A percentile compares a stretch with the other conserved stretches of the same genome.
Conservation (phyloP, 2,888 invertebrate genomes). For the Caenorhabditis afra region DNA sequence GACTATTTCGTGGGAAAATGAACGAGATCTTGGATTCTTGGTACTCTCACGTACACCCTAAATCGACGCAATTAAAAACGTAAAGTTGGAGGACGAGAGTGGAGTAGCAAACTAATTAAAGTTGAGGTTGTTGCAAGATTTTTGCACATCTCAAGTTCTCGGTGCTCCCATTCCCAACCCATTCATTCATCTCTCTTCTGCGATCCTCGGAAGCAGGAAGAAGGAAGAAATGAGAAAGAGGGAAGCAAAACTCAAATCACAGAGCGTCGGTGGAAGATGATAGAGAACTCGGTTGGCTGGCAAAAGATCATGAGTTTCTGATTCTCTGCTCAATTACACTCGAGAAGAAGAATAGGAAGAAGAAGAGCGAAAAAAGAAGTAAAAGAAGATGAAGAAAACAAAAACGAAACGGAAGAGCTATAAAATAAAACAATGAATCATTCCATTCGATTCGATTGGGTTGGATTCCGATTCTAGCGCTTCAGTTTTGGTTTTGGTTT, state of each 20-base stretch:
- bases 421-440: slow-evolving; percentile 20
- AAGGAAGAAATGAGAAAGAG: not conserved
- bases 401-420: not conserved
- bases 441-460: not conserved
- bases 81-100: slow-evolving; percentile 14
- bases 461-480: no score
- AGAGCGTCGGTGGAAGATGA: not conserved
- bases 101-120: slow-evolving; percentile 38
- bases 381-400: no score
- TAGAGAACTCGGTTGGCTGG: not conserved
- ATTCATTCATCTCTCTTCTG: not conserved
- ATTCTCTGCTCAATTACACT: slow-evolving; percentile 41
- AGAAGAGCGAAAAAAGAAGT: slow-evolving; percentile 5
- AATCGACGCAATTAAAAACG: slow-evolving; percentile 41
- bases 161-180: not conserved
- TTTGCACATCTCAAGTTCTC: not conserved
- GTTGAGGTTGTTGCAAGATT: slow-evolving; percentile 26
- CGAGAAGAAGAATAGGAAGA: slow-evolving; percentile 15
- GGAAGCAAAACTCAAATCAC: slow-evolving; percentile 44
- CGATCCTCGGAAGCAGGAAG: no score
- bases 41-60: slow-evolving; percentile 27
- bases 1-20: slow-evolving; percentile 11
- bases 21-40: not conserved
- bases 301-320: slow-evolving; percentile 29
- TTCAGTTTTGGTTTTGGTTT: no score